Base-by-base conservation (phyloP, 2,797 vertebrate genomes). In the Melanotaenia boesemani region DNA sequence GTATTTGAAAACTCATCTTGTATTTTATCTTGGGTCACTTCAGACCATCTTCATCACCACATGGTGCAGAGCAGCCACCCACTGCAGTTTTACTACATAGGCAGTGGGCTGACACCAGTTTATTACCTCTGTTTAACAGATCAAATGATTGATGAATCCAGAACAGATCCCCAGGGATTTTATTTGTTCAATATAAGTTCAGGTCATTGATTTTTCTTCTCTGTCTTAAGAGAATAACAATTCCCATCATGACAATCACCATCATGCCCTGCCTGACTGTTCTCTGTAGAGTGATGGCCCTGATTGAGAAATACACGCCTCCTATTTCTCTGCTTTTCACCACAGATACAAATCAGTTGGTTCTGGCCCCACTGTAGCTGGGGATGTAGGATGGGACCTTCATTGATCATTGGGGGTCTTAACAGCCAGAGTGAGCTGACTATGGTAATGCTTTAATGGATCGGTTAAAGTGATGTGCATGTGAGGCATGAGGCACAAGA, bases 401-500 rank as follows among this genome's bases (percentile, higher is more conserved):
- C 84, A 92, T 93, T 90, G 92, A 93, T 92, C 86, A 79, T 34
- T 34, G 32, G 32, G 32, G 32, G 32, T 34, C 32, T 34, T 34
- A 34, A 34, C 32, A 34, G 32, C 64, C 41, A 64, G 63, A 80
- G 82, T 48, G 71, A 88, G 86, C 85, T 71, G 84, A 82, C 90
- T 86, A 89, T 86, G 83, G 86, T 90, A 90, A 91, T 91, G 84
- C 85, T 83, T 86, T 74, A 80, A 72, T 60, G 10, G 81, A 93
- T 93, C 83, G 80, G 93, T 93, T 84, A 78, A 69, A 86, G 84
- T 82, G 84, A 88, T 90, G 83, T 84, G 82, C 76, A 72, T 84
- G 79, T 84, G 84, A 82, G 79, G 83, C 83, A 81, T 83, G 84
- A 82, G 79, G 83, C 83, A 81, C 66, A 75, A 76, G 81, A 85